Percentiles rank a stretch among this genome's conserved stretches.
These are phyloP conservation scores for Drosophila mayri DNA, from an alignment of 1,140 invertebrate species.

Conservation along the genomic window DNA sequence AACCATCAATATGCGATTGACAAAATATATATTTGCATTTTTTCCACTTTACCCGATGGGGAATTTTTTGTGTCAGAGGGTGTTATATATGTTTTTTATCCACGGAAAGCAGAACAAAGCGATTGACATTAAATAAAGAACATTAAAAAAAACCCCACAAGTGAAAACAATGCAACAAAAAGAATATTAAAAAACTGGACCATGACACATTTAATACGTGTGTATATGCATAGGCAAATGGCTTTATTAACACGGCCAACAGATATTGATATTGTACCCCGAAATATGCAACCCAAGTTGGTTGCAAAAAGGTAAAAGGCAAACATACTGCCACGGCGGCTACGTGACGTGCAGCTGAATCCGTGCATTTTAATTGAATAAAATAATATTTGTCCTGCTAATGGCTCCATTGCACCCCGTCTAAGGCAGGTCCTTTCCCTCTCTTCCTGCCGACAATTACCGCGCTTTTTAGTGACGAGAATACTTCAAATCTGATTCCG, in stretches of 20 bases:
- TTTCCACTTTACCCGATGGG: constrained; percentile 12
- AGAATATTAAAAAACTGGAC: constrained; percentile 10
- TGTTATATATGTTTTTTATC: constrained; percentile 29
- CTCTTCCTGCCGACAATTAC: constrained; percentile 46
- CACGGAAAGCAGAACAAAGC: constrained; percentile 16
- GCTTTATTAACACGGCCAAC: constrained; percentile 64
- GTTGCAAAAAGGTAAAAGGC: constrained; percentile 16
- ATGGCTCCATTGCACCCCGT: constrained; percentile 69
- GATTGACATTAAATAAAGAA: constrained; percentile 69
- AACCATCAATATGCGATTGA: constrained; percentile 53
- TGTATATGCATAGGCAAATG: constrained; percentile 73
- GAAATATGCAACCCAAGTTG: constrained; percentile 62
- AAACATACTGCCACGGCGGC: constrained; percentile 12
- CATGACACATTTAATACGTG: constrained; percentile 59
- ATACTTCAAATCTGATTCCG: constrained; percentile 50
- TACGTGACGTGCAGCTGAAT: constrained; percentile 67
- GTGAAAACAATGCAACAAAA: constrained; percentile 14
- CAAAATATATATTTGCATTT: constrained; percentile 36
- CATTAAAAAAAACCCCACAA: background rate
- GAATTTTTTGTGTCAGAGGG: constrained; percentile 14
- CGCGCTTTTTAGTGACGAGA: constrained; percentile 54
- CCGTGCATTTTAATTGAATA: constrained; percentile 78
- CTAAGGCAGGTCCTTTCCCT: constrained; percentile 5
- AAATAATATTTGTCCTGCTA: constrained; percentile 80
- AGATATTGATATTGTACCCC: constrained; percentile 42